Percentiles rank a stretch among this genome's conserved stretches.
phyloP scores from a whole-genome alignment of 2,888 invertebrate genomes.

The Cataglyphis cursor region DNA sequence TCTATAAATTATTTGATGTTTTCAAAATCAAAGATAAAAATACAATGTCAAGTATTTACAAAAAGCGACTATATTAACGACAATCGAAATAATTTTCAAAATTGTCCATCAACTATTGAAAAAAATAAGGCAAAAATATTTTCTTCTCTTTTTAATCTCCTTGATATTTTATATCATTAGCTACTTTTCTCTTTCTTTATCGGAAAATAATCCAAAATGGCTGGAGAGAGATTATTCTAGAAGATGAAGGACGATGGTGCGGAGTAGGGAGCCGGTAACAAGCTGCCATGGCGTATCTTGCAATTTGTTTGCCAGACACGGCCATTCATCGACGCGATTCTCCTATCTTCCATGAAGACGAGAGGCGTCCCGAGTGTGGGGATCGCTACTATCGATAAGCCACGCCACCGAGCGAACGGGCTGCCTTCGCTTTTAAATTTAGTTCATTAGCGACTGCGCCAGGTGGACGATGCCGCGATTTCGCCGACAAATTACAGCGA shows the following conservation, averaged over 20 bases:
- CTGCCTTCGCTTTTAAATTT: slow-evolving; percentile 80
- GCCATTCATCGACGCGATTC: slow-evolving; percentile 86
- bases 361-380: slow-evolving; percentile 78
- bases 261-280: slow-evolving; percentile 75
- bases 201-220: slow-evolving; percentile 58
- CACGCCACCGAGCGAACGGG: slow-evolving; percentile 78
- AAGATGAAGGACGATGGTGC: slow-evolving; percentile 33
- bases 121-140: not conserved
- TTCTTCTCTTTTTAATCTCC: not conserved
- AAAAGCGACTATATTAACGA: not conserved
- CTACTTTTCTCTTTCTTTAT: not conserved
- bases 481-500: slow-evolving; percentile 81
- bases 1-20: not conserved
- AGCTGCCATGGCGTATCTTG: slow-evolving; percentile 85
- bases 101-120: not conserved
- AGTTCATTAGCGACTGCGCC: slow-evolving; percentile 83
- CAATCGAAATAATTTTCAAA: not conserved
- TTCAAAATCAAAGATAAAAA: not conserved
- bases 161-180: not conserved
- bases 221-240: slow-evolving; percentile 55
- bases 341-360: slow-evolving; percentile 84
- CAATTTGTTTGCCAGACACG: slow-evolving; percentile 86
- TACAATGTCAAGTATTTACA: too few relatives aligned
- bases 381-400: slow-evolving; percentile 83
- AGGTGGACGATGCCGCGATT: slow-evolving; percentile 81